Evolutionary conservation across 2,113 vertebrate genomes (phyloP), one percentile per base, ranked within the genome.

Genomic region (Thymallus thymallus): DNA sequence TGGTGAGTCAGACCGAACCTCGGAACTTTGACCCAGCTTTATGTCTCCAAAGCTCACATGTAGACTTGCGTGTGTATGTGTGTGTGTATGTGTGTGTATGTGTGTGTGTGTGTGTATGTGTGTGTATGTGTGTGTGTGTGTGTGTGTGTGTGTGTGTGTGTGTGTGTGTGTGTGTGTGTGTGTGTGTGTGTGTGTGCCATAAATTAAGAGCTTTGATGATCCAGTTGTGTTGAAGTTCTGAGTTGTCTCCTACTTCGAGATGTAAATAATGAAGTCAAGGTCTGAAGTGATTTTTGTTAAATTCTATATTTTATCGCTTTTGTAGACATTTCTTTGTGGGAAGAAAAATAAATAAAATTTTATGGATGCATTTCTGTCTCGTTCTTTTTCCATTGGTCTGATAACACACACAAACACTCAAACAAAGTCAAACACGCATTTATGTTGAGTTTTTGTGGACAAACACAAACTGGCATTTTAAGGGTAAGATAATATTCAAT

Each of bases 241-340:
- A 94, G 93, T 85, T 82, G 91, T 95, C 92, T 94, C 93, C 93
- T 93, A 7, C 35, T 41, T 41, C 94, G 93, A 95, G 84, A 91
- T 97, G 95, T 97, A 96, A 79, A 97, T 97, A 51, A 96, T 87
- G 89, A 92, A 88, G 93, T 92, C 92, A 95, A 95, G 86, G 88
- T 93, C 93, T 93, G 89, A 91, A 94, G 94, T 96, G 94, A 95
- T 94, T 94, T 92, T 60, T 92, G 96, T 96, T 95, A 95, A 97
- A 96, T 94, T 96, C 94, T 95, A 94, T 96, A 96, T 97, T 97
- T 96, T 97, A 97, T 92, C 90, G 93, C 95, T 95, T 98, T 98
- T 98, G 94, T 97, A 98, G 96, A 79, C 84, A 91, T 93, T 96
- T 97, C 95, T 96, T 96, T 95, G 93, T 91, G 94, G 92, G 92